A percentile compares a stretch with the other conserved stretches of the same genome.
phyloP scores from a whole-genome alignment of 2,888 invertebrate species.

The Melieria picta region DNA sequence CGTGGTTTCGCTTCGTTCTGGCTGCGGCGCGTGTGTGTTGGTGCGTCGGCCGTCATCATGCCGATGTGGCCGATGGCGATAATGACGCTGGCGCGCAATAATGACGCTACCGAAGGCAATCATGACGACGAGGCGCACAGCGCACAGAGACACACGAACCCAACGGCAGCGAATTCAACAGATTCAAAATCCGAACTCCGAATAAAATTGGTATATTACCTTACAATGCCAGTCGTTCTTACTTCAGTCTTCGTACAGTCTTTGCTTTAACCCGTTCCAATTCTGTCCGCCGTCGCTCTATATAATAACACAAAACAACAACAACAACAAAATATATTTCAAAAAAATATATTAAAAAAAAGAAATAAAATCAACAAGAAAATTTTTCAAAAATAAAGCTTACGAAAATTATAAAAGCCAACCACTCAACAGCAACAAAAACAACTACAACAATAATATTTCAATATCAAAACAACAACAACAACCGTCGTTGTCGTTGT shows the following conservation, averaged over 20 bases:
- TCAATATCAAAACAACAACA: conserved; percentile 35
- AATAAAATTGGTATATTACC: conserved; percentile 67
- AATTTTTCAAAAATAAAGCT: conserved; percentile 29
- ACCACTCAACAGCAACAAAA: conserved; percentile 31
- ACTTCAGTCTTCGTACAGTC: conserved; percentile 69
- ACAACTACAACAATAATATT: conserved; percentile 25
- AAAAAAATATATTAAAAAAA: conserved; percentile 36
- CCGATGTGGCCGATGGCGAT: neutral
- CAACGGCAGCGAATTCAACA: conserved; percentile 40
- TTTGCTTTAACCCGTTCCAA: conserved; percentile 69
- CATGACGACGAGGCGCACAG: conserved; percentile 4
- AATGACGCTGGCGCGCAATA: conserved; percentile 18
- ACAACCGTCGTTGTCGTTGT: conserved; percentile 22
- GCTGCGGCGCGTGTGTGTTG: conserved; percentile 15
- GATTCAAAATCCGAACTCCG: conserved; percentile 55
- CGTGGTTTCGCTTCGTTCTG: neutral
- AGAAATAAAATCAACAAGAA: conserved; percentile 21
- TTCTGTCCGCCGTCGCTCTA: conserved; percentile 67
- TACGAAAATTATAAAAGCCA: conserved; percentile 32
- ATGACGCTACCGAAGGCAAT: conserved; percentile 21
- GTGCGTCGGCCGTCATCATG: neutral
- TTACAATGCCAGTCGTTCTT: conserved; percentile 67
- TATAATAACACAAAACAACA: conserved; percentile 50
- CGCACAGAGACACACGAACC: conserved; percentile 14
- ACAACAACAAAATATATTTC: conserved; percentile 36